Evolutionary conservation across 2,113 vertebrate genomes (phyloP).

Genomic region (Hyaena hyaena): DNA sequence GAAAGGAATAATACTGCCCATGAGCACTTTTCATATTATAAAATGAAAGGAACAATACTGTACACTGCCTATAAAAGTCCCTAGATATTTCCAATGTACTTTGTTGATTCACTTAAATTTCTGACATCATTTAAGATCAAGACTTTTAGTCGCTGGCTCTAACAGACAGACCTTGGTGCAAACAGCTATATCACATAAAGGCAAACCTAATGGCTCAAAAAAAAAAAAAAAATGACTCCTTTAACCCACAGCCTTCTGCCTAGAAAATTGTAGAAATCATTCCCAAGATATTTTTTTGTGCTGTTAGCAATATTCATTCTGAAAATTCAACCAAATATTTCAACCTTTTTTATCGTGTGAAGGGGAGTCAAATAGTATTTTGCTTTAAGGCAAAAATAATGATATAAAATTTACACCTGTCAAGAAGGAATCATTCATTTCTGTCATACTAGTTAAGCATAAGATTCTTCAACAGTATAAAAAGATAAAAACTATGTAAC

Average conservation of each 20-base stretch:
- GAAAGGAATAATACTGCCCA: neutral
- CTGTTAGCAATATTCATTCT: conserved; percentile 33
- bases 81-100: neutral
- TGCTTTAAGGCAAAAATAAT: conserved; percentile 25
- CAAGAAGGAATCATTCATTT: conserved; percentile 53
- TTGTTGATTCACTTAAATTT: neutral
- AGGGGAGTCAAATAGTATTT: conserved; percentile 5
- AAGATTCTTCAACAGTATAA: neutral
- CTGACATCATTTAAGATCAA: conserved; percentile 5
- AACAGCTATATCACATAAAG: neutral
- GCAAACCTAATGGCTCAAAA: neutral
- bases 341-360: neutral
- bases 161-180: neutral
- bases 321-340: neutral
- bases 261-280: conserved; percentile 28
- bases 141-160: neutral
- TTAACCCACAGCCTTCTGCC: conserved; percentile 28
- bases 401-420: conserved; percentile 23
- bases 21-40: neutral
- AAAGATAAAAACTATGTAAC: conserved; percentile 17
- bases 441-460: conserved; percentile 41
- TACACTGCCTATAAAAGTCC: neutral
- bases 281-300: conserved; percentile 17
- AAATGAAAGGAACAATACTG: neutral
- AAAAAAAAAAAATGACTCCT: conserved; percentile 9